Conservation (phyloP, 2,113 vertebrate genomes). For the Catharus minimus region DNA sequence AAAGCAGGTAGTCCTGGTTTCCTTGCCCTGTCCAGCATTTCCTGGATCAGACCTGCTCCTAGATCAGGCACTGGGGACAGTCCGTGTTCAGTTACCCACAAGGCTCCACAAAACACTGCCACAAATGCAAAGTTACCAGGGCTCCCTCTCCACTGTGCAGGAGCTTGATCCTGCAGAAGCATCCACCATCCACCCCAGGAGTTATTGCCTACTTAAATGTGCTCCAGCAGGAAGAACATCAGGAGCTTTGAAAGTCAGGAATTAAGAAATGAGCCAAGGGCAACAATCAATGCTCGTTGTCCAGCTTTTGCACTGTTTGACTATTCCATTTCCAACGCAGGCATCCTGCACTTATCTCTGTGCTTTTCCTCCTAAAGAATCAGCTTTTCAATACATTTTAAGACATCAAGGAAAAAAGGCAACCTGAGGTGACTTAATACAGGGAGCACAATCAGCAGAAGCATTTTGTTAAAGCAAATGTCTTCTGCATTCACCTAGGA, state of each 20-base stretch:
- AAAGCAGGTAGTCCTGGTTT: not conserved
- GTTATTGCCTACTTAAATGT: rapidly evolving
- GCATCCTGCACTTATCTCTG: not conserved
- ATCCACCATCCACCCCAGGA: not conserved
- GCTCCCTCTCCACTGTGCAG: not conserved
- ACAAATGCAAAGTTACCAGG: rapidly evolving
- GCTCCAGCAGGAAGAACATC: not conserved
- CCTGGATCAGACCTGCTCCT: not conserved
- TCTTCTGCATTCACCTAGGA: not conserved
- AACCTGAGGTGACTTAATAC: not conserved
- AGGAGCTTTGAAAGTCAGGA: not conserved
- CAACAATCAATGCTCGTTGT: rapidly evolving
- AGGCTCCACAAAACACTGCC: rapidly evolving
- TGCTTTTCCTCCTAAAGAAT: not conserved
- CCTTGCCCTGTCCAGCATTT: not conserved
- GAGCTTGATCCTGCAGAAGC: not conserved
- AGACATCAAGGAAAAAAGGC: not conserved
- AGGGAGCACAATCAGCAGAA: not conserved
- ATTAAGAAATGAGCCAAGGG: not conserved
- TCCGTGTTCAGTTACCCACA: rapidly evolving
- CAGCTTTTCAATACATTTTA: not conserved
- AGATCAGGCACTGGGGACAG: not conserved
- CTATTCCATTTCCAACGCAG: not conserved
- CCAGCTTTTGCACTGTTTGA: not conserved
- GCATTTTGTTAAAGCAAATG: not conserved